Evolutionary conservation across 2,797 vertebrate genomes (phyloP), one percentile per base, ranked within the genome.

Genomic region (Acanthopagrus latus): DNA sequence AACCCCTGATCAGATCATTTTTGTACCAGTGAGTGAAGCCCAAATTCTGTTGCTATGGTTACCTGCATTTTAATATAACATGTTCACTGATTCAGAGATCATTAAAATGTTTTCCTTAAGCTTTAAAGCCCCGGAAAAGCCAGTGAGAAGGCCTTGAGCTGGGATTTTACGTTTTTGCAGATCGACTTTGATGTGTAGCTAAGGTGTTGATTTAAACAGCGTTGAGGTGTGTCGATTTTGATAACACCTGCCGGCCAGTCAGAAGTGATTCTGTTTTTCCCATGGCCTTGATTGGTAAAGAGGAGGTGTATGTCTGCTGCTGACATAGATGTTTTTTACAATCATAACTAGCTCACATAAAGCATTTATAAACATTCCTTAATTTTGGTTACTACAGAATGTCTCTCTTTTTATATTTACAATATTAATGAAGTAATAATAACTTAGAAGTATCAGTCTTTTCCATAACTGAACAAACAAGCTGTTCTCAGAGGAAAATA

Each of bases 21-120:
- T 70, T 17, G 38, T 18, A 33, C 58, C 17, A 33, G 46, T 27
- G 47, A 43, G 21, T 23, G 16, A 67, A 71, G 20, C 48, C 18
- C 18, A 50, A 18, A 4, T 51, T 17, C 66, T 71, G 62, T 78
- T 83, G 68, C 76, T 56, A 76, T 79, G 67, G 76, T 79, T 79
- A 75, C 72, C 54, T 56, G 50, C 60, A 74, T 73, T 77, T 82
- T 58, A 43, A 33, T 59, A n/a, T 58, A 47, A 59, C 38, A 58
- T 11, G 21, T 12, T 64, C 25, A 44, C 25, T 50, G 20, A 27
- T 51, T 10, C 50, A 44, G 57, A 54, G 27, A 71, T 23, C 3
- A 11, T 38, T 20, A 13, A 55, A 20, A 52, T 57, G 14, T 52
- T 65, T 64, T 52, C 51, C 59, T 51, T 20, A 38, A 33, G 38